Base-by-base conservation (phyloP, 1,140 invertebrate species). In the Pachypsylla venusta region DNA sequence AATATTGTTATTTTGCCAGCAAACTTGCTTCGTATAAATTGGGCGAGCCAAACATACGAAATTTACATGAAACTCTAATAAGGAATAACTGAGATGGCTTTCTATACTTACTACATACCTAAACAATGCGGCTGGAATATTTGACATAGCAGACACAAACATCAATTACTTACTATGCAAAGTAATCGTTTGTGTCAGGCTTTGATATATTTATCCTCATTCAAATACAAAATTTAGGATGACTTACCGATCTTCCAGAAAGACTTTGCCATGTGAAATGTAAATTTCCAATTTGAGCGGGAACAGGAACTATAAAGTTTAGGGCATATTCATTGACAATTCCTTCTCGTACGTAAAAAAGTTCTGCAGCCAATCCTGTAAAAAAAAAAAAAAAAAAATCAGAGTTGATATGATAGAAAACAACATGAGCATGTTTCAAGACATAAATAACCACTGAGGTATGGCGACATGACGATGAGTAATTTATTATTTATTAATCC, bases 281-380 rank as follows among this genome's bases (percentile, higher is more conserved):
- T 57, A 93, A 76, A 65, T 88, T 82, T 12, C 83, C 79, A 42
- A 91, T 81, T 65, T 87, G 79, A 1, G 85, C 80, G 13, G 83
- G 83, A 27, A 93, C 84, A 2, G 85, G 83, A 1, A 94, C 84
- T 39, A 82, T 80, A 70, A 93, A 95, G 67, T 84, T 83, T 68
- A 92, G 84, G 5, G 89, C 90, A 70, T 93, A 93, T 35, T 83
- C 82, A 74, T 93, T 93, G 67, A 93, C 82, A 55, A 87, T 82
- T 39, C 90, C 90, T 66, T 91, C 85, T 59, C 85, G 74, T 3
- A 93, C 87, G 71, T 92, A 92, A 73, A 82, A 90, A 67, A 93
- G 71, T 70, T 93, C 87, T 1, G 84, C 82, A 59, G 85, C 79
- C 61, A 93, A 75, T 61, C 89, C 90, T 93, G 76, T 35, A 78